Evolutionary conservation across 2,113 vertebrate genomes (phyloP).

Genomic region (Sprattus sprattus): DNA sequence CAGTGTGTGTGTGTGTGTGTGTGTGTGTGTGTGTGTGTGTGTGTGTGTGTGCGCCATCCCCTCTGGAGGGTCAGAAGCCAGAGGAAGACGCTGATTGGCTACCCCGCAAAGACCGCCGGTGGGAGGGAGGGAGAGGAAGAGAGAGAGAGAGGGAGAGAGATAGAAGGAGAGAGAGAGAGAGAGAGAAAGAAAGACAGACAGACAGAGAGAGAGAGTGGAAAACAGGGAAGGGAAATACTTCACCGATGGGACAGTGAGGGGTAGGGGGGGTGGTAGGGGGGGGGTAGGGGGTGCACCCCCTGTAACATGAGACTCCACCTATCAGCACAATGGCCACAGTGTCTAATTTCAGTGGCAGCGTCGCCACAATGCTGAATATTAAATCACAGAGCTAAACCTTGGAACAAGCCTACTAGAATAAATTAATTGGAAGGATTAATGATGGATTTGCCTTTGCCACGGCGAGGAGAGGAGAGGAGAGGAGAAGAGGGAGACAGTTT

Average conservation of each 20-base stretch:
- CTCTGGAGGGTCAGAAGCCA: slow-evolving; percentile 25
- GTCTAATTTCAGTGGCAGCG: slow-evolving; percentile 34
- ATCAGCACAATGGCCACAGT: slow-evolving; percentile 12
- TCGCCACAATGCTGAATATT: slow-evolving; percentile 36
- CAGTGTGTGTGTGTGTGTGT: too few relatives aligned
- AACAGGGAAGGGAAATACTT: background rate
- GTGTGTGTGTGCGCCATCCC: slow-evolving; percentile 35
- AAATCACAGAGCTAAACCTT: slow-evolving; percentile 49
- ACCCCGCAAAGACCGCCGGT: background rate
- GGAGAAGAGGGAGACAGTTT: background rate
- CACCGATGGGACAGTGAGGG: background rate
- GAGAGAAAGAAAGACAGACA: too few relatives aligned
- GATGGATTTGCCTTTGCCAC: slow-evolving; percentile 51
- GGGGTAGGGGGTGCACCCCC: background rate
- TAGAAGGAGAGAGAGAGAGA: background rate
- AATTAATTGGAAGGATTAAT: slow-evolving; percentile 61
- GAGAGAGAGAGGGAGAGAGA: background rate
- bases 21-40: too few relatives aligned
- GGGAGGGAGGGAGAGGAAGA: background rate
- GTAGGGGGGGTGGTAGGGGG: background rate
- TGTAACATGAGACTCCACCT: slow-evolving; percentile 19
- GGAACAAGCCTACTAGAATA: slow-evolving; percentile 49
- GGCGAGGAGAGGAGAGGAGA: slow-evolving; percentile 35
- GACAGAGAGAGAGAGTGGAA: too few relatives aligned
- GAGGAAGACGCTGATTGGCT: too few relatives aligned